Percentiles rank a stretch among this genome's conserved stretches.
Evolutionary conservation across 1,140 invertebrate species (phyloP).

Genomic region (Lysiphlebus fabarum): DNA sequence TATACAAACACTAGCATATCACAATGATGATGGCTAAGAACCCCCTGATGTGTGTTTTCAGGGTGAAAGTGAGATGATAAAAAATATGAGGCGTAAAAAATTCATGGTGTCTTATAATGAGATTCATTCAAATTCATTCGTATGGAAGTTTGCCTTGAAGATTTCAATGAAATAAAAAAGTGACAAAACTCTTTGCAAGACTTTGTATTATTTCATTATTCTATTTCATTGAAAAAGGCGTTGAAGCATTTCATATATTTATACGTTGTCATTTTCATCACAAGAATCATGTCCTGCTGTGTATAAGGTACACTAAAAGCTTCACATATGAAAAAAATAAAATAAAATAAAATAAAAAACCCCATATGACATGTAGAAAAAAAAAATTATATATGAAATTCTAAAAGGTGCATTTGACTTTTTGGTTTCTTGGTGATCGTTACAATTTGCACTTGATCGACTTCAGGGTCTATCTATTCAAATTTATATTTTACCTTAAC

Average conservation of each 20-base stretch:
- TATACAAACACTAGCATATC: too few relatives aligned
- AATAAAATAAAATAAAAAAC: not conserved
- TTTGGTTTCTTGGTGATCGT: conserved; percentile 32
- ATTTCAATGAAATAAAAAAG: not conserved
- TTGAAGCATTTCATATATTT: conserved; percentile 3
- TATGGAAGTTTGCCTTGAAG: conserved; percentile 23
- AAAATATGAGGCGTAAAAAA: conserved; percentile 25
- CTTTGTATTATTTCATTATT: too few relatives aligned
- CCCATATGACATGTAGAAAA: not conserved
- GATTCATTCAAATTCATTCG: conserved; percentile 28
- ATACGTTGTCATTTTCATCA: not conserved
- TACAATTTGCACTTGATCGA: conserved; percentile 34
- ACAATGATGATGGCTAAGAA: too few relatives aligned
- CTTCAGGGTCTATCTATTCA: conserved; percentile 18
- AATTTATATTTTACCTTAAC: too few relatives aligned
- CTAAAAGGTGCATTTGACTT: conserved; percentile 23
- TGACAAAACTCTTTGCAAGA: not conserved
- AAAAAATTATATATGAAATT: conserved; percentile 23
- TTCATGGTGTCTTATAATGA: conserved; percentile 23
- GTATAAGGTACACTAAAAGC: not conserved
- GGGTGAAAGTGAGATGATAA: conserved; percentile 20
- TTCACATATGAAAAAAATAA: not conserved
- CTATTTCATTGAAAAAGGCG: conserved; percentile 2
- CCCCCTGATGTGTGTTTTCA: not conserved
- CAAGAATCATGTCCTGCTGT: conserved; percentile 19